Conservation (phyloP, 2,888 invertebrate species). For the Hirtodrosophila alboralis region DNA sequence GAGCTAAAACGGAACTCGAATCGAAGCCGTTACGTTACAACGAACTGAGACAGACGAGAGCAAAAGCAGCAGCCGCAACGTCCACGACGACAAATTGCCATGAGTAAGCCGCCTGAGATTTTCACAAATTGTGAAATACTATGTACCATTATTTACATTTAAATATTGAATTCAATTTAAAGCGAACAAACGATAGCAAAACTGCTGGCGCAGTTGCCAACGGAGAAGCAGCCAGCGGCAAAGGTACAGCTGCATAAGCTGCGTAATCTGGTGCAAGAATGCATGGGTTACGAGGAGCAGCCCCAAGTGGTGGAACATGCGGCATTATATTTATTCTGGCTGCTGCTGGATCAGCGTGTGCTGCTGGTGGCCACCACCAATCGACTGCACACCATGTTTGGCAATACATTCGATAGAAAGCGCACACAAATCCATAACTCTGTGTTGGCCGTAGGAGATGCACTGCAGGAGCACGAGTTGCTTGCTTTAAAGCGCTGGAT, state of each 20-base stretch:
- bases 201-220: conserved; percentile 64
- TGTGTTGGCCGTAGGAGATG: conserved; percentile 84
- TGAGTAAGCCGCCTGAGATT: conserved; percentile 56
- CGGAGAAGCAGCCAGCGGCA: conserved; percentile 54
- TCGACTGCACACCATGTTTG: conserved; percentile 87
- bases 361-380: conserved; percentile 86
- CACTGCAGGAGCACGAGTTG: conserved; percentile 85
- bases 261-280: conserved; percentile 82
- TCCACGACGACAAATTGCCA: conserved; percentile 54
- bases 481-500: conserved; percentile 85
- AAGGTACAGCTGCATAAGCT: conserved; percentile 82
- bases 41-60: conserved; percentile 18
- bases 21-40: conserved; percentile 73
- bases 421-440: conserved; percentile 87
- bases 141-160: not conserved
- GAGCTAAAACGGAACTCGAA: conserved; percentile 87
- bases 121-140: conserved; percentile 54
- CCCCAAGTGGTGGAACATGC: conserved; percentile 87
- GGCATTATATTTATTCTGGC: conserved; percentile 86
- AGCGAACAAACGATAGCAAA: conserved; percentile 69
- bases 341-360: conserved; percentile 86
- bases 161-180: not conserved
- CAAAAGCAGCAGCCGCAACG: conserved; percentile 4
- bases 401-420: conserved; percentile 85
- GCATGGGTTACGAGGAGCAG: conserved; percentile 85